Evolutionary conservation across 1,140 invertebrate genomes (phyloP), one percentile per base, ranked within the genome.

Genomic region (Probaryconus sp.): DNA sequence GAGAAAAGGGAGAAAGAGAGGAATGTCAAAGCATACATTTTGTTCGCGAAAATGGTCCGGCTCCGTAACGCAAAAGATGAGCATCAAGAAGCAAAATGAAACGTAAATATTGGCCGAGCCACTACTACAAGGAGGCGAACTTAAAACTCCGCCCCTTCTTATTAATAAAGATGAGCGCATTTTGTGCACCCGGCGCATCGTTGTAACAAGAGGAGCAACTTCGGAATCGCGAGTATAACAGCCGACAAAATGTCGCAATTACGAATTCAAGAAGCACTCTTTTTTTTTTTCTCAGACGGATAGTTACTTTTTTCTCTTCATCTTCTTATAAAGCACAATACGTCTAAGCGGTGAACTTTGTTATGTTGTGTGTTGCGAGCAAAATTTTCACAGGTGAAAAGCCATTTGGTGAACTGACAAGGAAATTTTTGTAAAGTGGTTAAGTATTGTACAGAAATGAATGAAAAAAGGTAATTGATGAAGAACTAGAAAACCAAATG

Each of bases 101-200:
- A 81, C 75, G 77, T 80, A 81, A 81, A 81, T 81, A 80, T 81
- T 79, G 48, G 75, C 60, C 64, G 43, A 76, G 77, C 63, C n/a
- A n/a, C n/a, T 65, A 64, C 76, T 78, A 51, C 63, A 61, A 58
- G 58, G 30, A 71, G 47, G 67, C 60, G 48, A 76, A 79, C 79
- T 80, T 75, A 76, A 81, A 81, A 79, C 77, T 74, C 61, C 60
- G 28, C 68, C 50, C 37, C 24, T 55, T 60, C 56, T 45, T 79
- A 80, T 81, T 81, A 81, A 81, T 81, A 81, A 81, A 81, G 78
- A 81, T 80, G 77, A 81, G 77, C 68, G 75, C 68, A 76, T 79
- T 77, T 60, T 53, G 64, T 70, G 67, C 76, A 79, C 60, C 72
- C 65, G 78, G 78, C 73, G 68, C 79, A 73, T 73, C 55, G 63